Conservation (phyloP, 1,140 invertebrate genomes). For the Temnothorax longispinosus region DNA sequence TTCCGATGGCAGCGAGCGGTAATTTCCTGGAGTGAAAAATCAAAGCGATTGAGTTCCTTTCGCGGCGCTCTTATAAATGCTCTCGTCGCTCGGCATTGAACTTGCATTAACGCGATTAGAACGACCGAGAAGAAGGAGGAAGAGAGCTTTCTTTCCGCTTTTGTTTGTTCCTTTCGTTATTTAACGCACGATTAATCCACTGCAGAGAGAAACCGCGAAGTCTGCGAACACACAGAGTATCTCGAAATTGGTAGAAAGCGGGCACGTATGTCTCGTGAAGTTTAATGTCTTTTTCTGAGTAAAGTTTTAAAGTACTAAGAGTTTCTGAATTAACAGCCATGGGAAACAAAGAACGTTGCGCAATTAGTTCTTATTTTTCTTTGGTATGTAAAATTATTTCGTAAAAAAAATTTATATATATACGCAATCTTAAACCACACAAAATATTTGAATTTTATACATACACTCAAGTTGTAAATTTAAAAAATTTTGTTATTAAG, state of each 20-base stretch:
- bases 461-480: neutral
- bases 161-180: conserved; percentile 44
- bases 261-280: neutral
- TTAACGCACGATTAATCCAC: conserved; percentile 41
- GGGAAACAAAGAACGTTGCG: neutral
- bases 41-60: conserved; percentile 62
- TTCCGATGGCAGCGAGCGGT: conserved; percentile 31
- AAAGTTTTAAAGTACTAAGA: neutral
- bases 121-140: neutral
- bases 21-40: conserved; percentile 64
- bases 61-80: conserved; percentile 34
- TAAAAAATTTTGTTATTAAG: neutral
- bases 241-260: neutral
- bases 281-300: neutral
- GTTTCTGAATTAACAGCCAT: neutral
- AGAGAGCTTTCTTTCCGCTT: conserved; percentile 15
- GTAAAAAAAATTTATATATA: neutral
- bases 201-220: neutral
- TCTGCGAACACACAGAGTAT: neutral
- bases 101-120: conserved; percentile 70
- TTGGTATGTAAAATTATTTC: neutral
- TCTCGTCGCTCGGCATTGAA: conserved; percentile 61
- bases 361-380: neutral
- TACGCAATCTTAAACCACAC: neutral
- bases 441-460: conserved; percentile 1